phyloP scores from a whole-genome alignment of 92 coral and sea anemone species.

The Epizoanthus illoricatus region DNA sequence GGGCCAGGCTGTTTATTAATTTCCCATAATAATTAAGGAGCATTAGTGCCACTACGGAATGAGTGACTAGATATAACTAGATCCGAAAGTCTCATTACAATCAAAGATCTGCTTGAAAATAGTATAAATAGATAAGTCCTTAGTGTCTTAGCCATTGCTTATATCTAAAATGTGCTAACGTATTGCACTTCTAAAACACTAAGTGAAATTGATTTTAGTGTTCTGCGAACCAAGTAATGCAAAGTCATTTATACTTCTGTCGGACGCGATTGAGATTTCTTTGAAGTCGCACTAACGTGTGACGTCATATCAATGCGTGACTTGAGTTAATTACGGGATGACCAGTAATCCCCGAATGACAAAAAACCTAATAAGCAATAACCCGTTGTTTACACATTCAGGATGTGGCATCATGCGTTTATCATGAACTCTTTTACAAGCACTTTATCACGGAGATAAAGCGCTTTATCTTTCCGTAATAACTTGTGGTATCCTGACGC shows the following conservation, averaged over 20 bases:
- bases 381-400: conserved; percentile 18
- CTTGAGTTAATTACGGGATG: conserved; percentile 80
- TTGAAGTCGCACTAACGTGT: conserved; percentile 13
- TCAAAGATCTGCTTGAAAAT: not conserved
- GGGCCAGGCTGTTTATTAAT: not conserved
- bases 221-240: not conserved
- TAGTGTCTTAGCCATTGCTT: not conserved
- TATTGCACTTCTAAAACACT: not conserved
- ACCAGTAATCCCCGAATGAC: conserved; percentile 67
- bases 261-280: not conserved
- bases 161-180: not conserved
- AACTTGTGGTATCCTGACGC: conserved; percentile 5
- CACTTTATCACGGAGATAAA: conserved; percentile 45
- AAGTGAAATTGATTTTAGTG: not conserved
- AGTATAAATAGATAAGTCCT: not conserved
- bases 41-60: not conserved
- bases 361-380: conserved; percentile 35
- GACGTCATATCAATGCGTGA: conserved; percentile 72
- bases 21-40: conserved; percentile 10
- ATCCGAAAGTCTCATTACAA: not conserved
- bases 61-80: not conserved
- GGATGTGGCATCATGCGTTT: conserved; percentile 36
- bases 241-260: not conserved
- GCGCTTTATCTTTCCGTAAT: conserved; percentile 70
- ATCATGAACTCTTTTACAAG: conserved; percentile 21